Base-by-base conservation (phyloP, 2,113 vertebrate species). In the Coreoperca whiteheadi region DNA sequence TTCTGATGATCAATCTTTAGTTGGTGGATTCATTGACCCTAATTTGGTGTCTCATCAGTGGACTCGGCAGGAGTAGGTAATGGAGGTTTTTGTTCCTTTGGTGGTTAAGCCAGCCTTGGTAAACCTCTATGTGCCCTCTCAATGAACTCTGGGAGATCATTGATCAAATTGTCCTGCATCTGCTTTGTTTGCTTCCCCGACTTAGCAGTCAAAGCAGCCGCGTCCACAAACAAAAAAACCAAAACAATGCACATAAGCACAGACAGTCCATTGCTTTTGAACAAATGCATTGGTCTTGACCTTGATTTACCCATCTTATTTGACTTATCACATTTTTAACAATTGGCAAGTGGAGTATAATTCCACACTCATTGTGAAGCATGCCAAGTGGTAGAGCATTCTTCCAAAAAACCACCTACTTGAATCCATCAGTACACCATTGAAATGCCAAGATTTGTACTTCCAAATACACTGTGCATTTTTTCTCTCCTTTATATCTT, bases 11-110 rank as follows among this genome's bases (percentile, higher is more conserved):
- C 94, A 94, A 95, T 96, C 94, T 94, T 90, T 90, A 84, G 88
- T 93, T 93, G 94, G 92, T 94, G 93, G 90, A 93, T 95, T 93
- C 87, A 95, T 95, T 95, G 94, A 96, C 94, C 94, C 86, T 83
- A 79, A 88, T 92, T 92, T 92, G 91, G 94, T 93, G 94, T 94
- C 91, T 95, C 93, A 93, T 94, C 93, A 92, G 88, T 92, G 90
- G 85, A 87, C 88, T 69, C 76, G 90, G 88, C 89, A 89, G 94
- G 74, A 91, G 89, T 87, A 94, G 93, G 93, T 95, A 90, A 90
- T 89, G 85, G 88, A 89, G 91, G 83, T 94, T 93, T 95, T 90
- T 91, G 87, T 93, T 94, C 88, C 94, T 94, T 94, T 93, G 92
- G 92, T 92, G 90, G 92, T 93, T 95, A 95, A 96, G 94, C 95